Evolutionary conservation across 2,113 vertebrate species (phyloP).

Genomic region (Psephotus haematonotus): DNA sequence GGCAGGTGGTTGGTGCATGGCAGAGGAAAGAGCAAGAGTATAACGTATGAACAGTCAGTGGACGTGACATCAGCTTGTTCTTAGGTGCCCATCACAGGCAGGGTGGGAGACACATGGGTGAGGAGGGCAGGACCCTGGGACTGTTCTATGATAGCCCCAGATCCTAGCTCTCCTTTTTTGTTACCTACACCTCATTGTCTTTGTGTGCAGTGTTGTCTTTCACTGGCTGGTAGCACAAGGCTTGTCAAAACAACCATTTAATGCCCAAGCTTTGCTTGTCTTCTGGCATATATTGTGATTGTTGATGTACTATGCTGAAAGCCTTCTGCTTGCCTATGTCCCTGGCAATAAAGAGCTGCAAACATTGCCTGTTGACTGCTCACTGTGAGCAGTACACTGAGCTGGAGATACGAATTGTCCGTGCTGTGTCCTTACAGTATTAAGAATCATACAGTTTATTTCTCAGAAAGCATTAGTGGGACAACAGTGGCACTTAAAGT

Average conservation of each 20-base stretch:
- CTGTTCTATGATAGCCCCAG: not conserved
- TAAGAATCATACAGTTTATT: not conserved
- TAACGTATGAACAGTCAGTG: accelerated
- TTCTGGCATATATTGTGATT: not conserved
- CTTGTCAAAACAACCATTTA: not conserved
- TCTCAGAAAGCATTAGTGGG: not conserved
- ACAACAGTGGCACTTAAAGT: not conserved
- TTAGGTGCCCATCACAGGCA: not conserved
- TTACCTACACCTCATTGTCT: not conserved
- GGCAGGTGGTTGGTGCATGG: not conserved
- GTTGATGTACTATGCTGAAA: not conserved
- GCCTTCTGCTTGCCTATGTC: not conserved
- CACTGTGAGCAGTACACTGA: not conserved
- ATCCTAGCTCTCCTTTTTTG: not conserved
- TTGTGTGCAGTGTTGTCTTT: not conserved
- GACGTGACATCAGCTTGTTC: not conserved
- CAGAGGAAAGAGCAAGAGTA: not conserved
- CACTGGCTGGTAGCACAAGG: not conserved
- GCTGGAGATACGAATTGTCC: not conserved
- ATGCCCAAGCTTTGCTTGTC: not conserved
- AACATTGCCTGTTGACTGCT: not conserved
- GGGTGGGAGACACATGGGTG: not conserved
- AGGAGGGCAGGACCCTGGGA: not conserved
- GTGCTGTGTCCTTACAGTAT: not conserved
- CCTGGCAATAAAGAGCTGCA: not conserved